Evolutionary conservation across 2,797 vertebrate species (phyloP), one percentile per base, ranked within the genome.

Genomic region (Enteromius argenteus): DNA sequence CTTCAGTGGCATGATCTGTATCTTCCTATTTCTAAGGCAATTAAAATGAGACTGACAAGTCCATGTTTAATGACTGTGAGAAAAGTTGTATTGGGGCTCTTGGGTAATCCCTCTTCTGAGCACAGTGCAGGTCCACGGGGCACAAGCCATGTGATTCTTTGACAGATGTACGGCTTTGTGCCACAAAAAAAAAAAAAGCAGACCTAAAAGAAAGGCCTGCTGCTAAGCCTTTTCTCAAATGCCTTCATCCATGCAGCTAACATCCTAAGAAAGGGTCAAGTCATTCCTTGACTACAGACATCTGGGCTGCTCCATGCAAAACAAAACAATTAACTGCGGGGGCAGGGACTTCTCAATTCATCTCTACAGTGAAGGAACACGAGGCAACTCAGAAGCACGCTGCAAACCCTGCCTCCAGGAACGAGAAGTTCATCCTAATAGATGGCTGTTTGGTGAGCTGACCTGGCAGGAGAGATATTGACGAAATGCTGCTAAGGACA

Each of bases 91-190:
- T 85, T 51, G n/a, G 80, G 90, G 82, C 35, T 89, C 74, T 64
- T 90, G 49, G 89, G 85, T 91, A 91, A 90, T 91, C 67, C 27
- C 21, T 8, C 84, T 71, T 89, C 69, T 84, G 87, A 87, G 81
- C 81, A 53, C 85, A 58, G 85, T 81, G 56, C 74, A 83, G 74
- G 79, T 68, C 62, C 67, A 87, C 84, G 88, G 81, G 67, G 88
- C 87, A 83, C 87, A 53, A 89, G 87, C 85, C 84, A 86, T 86
- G 85, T 92, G 92, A 94, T 92, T 92, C 87, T 90, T 91, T 93
- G 94, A 94, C 94, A 94, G 93, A 94, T 94, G 92, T 91, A 91
- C 78, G 79, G 86, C 88, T 90, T 87, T 89, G 90, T 89, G 82
- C 86, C 90, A 86, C 76, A 69, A 71, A 91, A 91, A 88, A 86